Base-by-base conservation (phyloP, 2,888 invertebrate genomes). In the Hedya salicella region DNA sequence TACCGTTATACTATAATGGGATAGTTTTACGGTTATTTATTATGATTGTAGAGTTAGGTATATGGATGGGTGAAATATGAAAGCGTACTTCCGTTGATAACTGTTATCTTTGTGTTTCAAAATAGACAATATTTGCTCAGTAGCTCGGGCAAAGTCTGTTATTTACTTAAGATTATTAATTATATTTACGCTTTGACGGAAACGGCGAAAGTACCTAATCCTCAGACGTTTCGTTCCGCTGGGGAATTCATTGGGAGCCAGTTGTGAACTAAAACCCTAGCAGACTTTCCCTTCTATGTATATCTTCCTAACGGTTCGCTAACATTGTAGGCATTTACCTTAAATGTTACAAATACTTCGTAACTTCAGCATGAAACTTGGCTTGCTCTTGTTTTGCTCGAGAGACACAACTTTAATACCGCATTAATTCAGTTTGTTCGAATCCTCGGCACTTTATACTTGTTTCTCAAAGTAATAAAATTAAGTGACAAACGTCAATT, bases 61-160 rank as follows among this genome's bases (percentile, higher is more conserved):
- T 63, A 39, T 63, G 36, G 21, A 57, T 50, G 21, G 13, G 30
- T 11, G 32, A 49, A 49, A 56, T 54, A 39, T 53, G 46, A 62
- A 62, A 62, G 39, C 44, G 44, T 50, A 36, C 16, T 36, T 44
- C 50, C 36, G 50, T 21, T 46, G 57, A 64, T 64, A 59, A 17
- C 50, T 44, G 17, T 56, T 56, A 63, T 64, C 64, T 32, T 13
- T 30, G 1, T 14, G 17, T 25, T 50, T 50, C 32, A 57, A 42
- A 46, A 63, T 44, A 50, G 40, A 40, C 30, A 59, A 59, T 59
- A 57, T 64, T 64, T 64, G 32, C 49, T 44, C 19, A n/a, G 61
- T 36, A 19, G 25, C 25, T 25, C 42, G 49, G 50, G 42, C 50
- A 53, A 40, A 52, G 32, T 44, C 13, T 50, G 19, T 42, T 32